Conservation (phyloP, 2,888 invertebrate species). For the Meganola albula region DNA sequence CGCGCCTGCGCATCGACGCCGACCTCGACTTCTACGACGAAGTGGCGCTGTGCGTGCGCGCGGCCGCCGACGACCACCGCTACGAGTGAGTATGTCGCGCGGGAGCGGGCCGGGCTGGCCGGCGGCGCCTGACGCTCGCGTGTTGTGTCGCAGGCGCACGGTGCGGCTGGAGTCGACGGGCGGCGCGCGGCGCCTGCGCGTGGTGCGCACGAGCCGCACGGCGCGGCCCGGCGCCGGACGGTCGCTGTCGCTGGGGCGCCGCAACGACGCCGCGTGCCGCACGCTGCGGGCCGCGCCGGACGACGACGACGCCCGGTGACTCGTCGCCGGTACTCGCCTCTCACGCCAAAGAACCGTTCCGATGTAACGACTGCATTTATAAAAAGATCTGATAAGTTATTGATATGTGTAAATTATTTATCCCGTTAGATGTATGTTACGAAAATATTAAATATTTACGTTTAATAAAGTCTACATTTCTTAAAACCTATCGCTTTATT, state of each 20-base stretch:
- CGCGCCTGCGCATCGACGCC: conserved; percentile 31
- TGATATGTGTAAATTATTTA: neutral
- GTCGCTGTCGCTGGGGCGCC: conserved; percentile 41
- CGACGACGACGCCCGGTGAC: conserved; percentile 31
- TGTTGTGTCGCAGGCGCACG: conserved; percentile 2
- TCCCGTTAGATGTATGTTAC: neutral
- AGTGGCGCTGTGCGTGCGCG: conserved; percentile 55
- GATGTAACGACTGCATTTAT: conserved; percentile 5
- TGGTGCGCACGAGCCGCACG: conserved; percentile 9
- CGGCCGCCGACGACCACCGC: conserved; percentile 20
- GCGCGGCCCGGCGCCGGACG: conserved; percentile 20
- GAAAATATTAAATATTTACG: neutral
- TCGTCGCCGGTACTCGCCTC: conserved; percentile 18
- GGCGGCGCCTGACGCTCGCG: neutral
- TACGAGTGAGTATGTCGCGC: conserved; percentile 1
- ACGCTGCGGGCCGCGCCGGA: conserved; percentile 46
- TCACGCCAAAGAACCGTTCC: conserved; percentile 8
- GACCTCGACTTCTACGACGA: conserved; percentile 56
- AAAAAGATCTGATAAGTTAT: conserved; percentile 11
- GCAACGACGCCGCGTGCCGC: conserved; percentile 44
- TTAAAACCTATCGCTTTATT: neutral
- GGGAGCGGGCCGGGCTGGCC: neutral
- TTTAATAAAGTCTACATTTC: neutral
- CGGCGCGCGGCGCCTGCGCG: conserved; percentile 19
- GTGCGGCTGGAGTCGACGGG: conserved; percentile 5